Evolutionary conservation across 23 tunicate genomes (phyloP), one percentile per base, ranked within the genome.

Genomic region (Styela plicata): DNA sequence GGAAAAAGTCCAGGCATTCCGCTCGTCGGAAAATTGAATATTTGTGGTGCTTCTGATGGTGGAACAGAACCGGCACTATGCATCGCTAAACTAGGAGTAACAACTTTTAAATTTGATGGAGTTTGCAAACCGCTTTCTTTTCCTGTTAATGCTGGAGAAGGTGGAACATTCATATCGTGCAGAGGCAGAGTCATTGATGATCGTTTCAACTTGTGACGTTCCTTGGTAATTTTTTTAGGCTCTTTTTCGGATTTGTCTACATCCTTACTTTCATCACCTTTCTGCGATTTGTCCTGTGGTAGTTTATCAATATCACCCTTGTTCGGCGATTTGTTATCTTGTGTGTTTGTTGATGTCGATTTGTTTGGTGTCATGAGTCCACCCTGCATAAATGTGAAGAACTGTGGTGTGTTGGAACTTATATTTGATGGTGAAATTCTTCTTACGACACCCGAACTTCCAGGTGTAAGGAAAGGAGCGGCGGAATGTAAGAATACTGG

Each of bases 41-140:
- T 53, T 34, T 79, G 91, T 0, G 88, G 30, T 5, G 64, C 78
- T 21, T 82, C 89, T 32, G 96, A 69, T 21, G 89, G 79, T 2
- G 87, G 30, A 28, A 68, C 37, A 0, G 52, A 32, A 2, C 86
- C 74, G 24, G 85, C 80, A 5, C 63, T 63, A 30, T 68, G 28
- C 26, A 71, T 19, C 2, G 79, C 71, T 10, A 74, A 52, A 52
- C 86, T 83, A 0, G 97, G 97, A 21, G 91, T 91, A 21, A 87
- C 89, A 24, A 91, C 91, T 23, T 74, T 77, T 3, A 91, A 74
- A 30, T 84, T 79, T 2, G 97, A 91, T 20, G 97, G 91, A 17
- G 91, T 91, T 68, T 91, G 91, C 82, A 91, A 52, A 24, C 81
- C 97, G 68, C 89, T 89, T 31, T 91, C 97, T 63, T 64, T 35